Base-by-base conservation (phyloP, 2,797 vertebrate genomes). In the Amazonetta brasiliensis region DNA sequence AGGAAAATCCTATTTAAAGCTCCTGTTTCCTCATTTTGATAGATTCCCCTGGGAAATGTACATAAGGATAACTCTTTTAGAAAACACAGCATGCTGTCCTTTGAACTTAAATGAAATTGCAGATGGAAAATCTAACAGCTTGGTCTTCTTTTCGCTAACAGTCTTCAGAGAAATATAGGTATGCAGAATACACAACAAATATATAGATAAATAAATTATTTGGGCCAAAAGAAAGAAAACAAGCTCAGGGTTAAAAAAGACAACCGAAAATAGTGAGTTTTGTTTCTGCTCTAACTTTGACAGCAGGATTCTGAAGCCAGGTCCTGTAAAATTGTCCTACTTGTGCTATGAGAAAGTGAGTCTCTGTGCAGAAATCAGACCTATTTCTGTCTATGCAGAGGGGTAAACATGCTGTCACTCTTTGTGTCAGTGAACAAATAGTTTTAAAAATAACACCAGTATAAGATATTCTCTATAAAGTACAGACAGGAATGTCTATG, bases 1-100 rank as follows among this genome's bases (percentile, higher is more conserved):
- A 79, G 25, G 22, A 76, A 72, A 94, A 82, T 81, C 64, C 39
- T 84, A 67, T 91, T 90, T 94, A 84, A 94, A 94, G n/a, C 39
- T 82, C 46, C 44, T 8, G 9, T 76, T 93, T 92, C 63, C 67
- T 94, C 55, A 71, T 88, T 95, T 94, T 90, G 63, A 54, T 91
- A 73, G 46, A 91, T 71, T 88, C 46, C 43, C 74, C 23, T n/a
- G 46, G 48, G 89, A 92, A 94, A 88, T n/a, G 17, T 37, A 54
- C 35, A 8, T 54, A 81, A 85, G 37, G 59, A 50, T 66, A 66
- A 63, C 39, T 91, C 33, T 19, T 87, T 89, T 10, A 30, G 63
- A 91, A 92, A 91, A 50, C 31, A 63, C 8, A 81, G 13, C 23
- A 28, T 79, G 15, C 50, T 81, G n/a, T 66, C n/a, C 73, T 94